These are phyloP conservation scores for Tenthredo scrophulariae DNA, from an alignment of 2,888 invertebrate genomes.

Conservation along the genomic window DNA sequence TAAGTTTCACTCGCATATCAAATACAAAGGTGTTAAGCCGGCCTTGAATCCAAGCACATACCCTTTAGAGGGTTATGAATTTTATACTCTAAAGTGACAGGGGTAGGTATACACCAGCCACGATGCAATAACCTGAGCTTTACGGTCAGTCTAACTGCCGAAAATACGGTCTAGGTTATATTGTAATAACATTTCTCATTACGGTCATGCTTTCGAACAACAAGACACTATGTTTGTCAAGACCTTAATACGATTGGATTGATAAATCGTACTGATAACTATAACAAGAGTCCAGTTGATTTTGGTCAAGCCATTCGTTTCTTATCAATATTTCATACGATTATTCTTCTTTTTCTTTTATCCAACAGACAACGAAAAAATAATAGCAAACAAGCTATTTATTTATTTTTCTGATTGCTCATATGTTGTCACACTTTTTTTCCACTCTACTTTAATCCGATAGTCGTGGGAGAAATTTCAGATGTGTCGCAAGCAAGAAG, in stretches of 20 bases:
- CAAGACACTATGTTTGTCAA: neutral
- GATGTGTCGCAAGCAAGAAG: neutral
- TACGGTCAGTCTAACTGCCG: constrained; percentile 12
- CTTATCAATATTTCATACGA: neutral
- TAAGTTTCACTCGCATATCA: neutral
- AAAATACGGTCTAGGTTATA: neutral
- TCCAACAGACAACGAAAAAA: neutral
- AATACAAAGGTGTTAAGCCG: constrained; percentile 3
- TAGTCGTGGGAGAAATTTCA: neutral
- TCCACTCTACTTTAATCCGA: neutral
- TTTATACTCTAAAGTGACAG: neutral
- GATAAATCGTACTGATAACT: neutral
- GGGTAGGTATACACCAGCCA: neutral
- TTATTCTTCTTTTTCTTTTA: neutral
- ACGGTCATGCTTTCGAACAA: neutral
- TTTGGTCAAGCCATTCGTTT: neutral
- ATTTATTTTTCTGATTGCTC: neutral
- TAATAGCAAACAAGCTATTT: neutral
- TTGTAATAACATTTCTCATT: neutral
- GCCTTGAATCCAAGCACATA: constrained; percentile 4
- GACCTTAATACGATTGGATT: neutral
- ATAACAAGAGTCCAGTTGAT: neutral
- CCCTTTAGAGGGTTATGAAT: neutral
- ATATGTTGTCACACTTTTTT: neutral
- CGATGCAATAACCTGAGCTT: neutral